Evolutionary conservation across 1,140 invertebrate species (phyloP).

Genomic region (Drosophila repletoides): DNA sequence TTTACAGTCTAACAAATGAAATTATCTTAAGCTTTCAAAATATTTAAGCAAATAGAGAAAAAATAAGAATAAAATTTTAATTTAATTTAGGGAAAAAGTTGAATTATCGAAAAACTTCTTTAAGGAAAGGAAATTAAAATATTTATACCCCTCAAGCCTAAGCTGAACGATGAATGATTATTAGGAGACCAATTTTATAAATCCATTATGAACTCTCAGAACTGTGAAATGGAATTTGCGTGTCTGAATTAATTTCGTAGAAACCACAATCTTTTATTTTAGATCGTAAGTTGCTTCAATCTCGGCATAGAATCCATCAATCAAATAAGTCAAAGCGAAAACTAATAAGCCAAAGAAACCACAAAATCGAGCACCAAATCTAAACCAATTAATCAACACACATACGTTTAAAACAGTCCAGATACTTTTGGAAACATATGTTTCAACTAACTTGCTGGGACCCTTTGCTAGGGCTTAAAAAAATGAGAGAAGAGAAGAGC

Average conservation of each 20-base stretch:
- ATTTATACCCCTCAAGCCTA: too few species aligned
- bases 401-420: not conserved
- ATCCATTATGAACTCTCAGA: too few species aligned
- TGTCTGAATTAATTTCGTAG: not conserved
- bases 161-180: too few species aligned
- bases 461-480: constrained; percentile 17
- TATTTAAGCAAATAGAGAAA: too few species aligned
- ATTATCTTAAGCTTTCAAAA: too few species aligned
- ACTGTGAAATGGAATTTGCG: not conserved
- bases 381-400: constrained; percentile 74
- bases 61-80: too few species aligned
- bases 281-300: constrained; percentile 22
- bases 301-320: constrained; percentile 24
- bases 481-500: constrained; percentile 37
- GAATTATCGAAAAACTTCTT: too few species aligned
- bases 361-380: constrained; percentile 52
- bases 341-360: constrained; percentile 30
- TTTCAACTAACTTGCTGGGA: too few species aligned
- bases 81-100: too few species aligned
- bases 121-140: too few species aligned
- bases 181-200: too few species aligned
- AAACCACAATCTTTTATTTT: not conserved
- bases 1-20: too few species aligned
- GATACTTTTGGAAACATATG: constrained; percentile 45
- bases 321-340: constrained; percentile 15